phyloP scores from a whole-genome alignment of 2,797 vertebrate species.

The Gambusia yucatana region DNA sequence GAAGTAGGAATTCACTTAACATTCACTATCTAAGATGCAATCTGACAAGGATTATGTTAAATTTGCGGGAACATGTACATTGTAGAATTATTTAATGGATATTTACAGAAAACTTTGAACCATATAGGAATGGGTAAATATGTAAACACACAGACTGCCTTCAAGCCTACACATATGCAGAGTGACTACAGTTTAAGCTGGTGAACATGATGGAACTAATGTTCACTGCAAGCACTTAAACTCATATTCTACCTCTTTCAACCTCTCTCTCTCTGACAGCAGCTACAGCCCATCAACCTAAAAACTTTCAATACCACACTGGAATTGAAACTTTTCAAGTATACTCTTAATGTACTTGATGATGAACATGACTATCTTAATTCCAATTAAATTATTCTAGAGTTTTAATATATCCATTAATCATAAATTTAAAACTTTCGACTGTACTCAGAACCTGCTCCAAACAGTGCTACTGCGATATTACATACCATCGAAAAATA shows the following conservation, averaged over 20 bases:
- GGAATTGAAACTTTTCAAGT: background rate
- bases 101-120: constrained; percentile 16
- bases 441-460: background rate
- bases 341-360: too few species aligned
- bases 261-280: background rate
- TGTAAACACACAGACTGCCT: constrained; percentile 17
- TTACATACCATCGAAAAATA: background rate
- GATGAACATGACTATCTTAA: background rate
- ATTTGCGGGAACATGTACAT: constrained; percentile 18
- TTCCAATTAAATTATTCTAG: background rate
- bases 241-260: background rate
- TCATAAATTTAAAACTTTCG: background rate
- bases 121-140: constrained; percentile 27
- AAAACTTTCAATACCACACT: constrained; percentile 34
- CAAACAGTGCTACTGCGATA: background rate
- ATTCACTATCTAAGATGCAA: background rate
- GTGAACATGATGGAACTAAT: constrained; percentile 1
- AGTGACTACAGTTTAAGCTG: background rate
- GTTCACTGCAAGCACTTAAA: background rate
- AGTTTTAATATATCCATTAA: background rate
- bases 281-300: background rate
- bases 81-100: constrained; percentile 38
- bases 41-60: constrained; percentile 22
- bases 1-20: background rate
- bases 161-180: background rate